Conservation (phyloP, 2,113 vertebrate species). For the Rousettus leschenaultii region DNA sequence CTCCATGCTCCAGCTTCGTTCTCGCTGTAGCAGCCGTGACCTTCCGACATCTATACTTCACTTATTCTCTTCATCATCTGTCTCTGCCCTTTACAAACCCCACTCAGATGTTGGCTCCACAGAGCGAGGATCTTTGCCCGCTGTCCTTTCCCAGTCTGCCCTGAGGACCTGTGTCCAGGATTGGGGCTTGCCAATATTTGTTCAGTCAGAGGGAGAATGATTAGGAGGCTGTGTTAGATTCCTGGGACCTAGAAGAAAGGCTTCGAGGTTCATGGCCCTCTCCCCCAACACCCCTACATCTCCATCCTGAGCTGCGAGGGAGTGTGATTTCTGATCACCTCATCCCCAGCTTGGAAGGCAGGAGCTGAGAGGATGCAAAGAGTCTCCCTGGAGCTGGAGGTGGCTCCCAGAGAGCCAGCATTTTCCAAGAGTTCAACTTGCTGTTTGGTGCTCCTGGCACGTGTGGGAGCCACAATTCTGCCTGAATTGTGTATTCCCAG, state of each 20-base stretch:
- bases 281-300: background rate
- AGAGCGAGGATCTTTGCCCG: background rate
- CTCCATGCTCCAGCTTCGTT: background rate
- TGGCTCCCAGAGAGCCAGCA: background rate
- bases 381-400: background rate
- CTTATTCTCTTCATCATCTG: background rate
- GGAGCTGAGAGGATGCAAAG: background rate
- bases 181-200: background rate
- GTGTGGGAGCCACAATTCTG: rapidly evolving
- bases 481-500: background rate
- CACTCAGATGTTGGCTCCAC: background rate
- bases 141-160: background rate
- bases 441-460: background rate
- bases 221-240: background rate
- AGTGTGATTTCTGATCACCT: background rate
- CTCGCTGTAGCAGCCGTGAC: background rate
- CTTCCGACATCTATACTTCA: background rate
- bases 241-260: background rate
- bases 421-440: background rate
- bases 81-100: background rate
- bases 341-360: background rate
- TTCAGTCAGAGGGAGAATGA: background rate
- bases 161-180: background rate
- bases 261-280: background rate
- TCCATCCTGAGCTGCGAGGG: too few species aligned